These are phyloP conservation scores for Notarius quadriscutis DNA, from an alignment of 2,113 vertebrate genomes.

Conservation along the genomic window DNA sequence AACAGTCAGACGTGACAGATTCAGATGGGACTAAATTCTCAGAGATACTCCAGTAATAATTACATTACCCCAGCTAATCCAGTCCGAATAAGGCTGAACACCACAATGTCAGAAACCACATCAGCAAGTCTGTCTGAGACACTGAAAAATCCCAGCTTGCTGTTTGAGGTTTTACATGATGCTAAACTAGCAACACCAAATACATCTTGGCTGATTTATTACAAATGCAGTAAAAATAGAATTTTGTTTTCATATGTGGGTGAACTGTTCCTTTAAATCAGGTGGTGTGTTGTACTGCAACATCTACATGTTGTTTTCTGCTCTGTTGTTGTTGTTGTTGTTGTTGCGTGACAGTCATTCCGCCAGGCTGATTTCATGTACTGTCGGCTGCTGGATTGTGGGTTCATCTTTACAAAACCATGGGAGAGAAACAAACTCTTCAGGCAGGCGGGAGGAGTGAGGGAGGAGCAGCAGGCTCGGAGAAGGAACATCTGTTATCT, in stretches of 20 bases:
- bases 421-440: slow-evolving; percentile 26
- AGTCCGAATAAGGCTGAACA: not conserved
- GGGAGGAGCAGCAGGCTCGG: slow-evolving; percentile 21
- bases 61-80: not conserved
- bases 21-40: not conserved
- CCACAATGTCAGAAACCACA: not conserved
- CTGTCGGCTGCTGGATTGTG: slow-evolving; percentile 24
- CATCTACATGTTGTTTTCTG: not conserved
- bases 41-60: not conserved
- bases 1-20: not conserved
- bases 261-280: slow-evolving; percentile 13
- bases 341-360: slow-evolving; percentile 28
- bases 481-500: slow-evolving; percentile 50
- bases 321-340: not conserved
- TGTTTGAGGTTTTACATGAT: not conserved
- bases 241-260: not conserved
- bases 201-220: not conserved
- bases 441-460: not conserved
- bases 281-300: slow-evolving; percentile 8
- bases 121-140: not conserved
- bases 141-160: not conserved
- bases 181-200: not conserved
- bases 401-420: slow-evolving; percentile 22
- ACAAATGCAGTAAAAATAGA: not conserved
- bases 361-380: slow-evolving; percentile 21